These are phyloP conservation scores for Leptodirus hochenwartii DNA, from an alignment of 2,888 invertebrate species.

Conservation along the genomic window DNA sequence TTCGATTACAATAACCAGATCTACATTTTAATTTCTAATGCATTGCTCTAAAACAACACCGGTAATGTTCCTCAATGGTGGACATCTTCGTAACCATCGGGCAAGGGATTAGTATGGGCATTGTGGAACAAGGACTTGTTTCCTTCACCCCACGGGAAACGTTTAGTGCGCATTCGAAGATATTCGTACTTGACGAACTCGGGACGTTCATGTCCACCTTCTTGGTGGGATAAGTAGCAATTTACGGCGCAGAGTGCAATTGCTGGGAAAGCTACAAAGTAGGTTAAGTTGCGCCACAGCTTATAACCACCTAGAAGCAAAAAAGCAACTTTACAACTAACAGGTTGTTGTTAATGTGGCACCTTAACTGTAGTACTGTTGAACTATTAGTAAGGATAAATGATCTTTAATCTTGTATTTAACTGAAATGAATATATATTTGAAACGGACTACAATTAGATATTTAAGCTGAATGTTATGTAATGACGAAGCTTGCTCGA, in stretches of 20 bases:
- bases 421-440: too few species aligned
- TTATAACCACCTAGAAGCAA: conserved; percentile 44
- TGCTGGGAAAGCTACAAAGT: conserved; percentile 60
- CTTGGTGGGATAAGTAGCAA: conserved; percentile 46
- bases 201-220: conserved; percentile 37
- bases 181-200: conserved; percentile 64
- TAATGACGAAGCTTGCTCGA: too few species aligned
- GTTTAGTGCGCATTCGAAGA: conserved; percentile 56
- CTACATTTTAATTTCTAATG: too few species aligned
- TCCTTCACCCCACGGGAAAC: conserved; percentile 88
- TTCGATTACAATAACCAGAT: too few species aligned
- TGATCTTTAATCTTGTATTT: too few species aligned
- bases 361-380: too few species aligned
- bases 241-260: conserved; percentile 56
- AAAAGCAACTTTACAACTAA: not conserved
- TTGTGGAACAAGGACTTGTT: conserved; percentile 74
- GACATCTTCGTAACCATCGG: conserved; percentile 57
- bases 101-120: conserved; percentile 54
- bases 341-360: too few species aligned
- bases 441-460: conserved; percentile 9
- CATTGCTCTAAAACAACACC: too few species aligned
- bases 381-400: too few species aligned
- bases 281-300: conserved; percentile 58
- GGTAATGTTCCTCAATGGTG: not conserved
- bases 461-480: conserved; percentile 7